phyloP scores from a whole-genome alignment of 2,797 vertebrate species.

The Capromys pilorides region DNA sequence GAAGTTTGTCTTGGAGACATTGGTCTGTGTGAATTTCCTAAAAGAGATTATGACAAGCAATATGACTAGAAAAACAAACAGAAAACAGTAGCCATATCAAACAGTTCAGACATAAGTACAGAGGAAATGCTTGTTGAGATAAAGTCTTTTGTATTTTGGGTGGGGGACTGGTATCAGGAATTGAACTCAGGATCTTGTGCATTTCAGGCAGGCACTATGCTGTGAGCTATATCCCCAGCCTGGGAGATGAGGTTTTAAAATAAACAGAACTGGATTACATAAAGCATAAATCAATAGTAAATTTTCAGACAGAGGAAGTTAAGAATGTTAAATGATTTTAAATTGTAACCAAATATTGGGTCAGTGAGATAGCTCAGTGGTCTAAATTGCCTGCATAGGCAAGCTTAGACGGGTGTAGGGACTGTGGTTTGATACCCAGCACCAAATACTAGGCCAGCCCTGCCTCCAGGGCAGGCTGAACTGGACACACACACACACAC shows the following conservation, averaged over 20 bases:
- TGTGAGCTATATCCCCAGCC: too few relatives aligned
- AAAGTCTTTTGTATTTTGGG: too few relatives aligned
- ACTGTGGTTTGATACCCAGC: too few relatives aligned
- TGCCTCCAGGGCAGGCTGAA: too few relatives aligned
- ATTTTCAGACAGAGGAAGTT: neutral
- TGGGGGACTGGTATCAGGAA: too few relatives aligned
- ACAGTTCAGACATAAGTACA: neutral
- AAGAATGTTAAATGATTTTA: neutral
- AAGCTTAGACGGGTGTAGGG: too few relatives aligned
- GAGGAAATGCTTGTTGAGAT: neutral
- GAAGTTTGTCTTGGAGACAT: neutral
- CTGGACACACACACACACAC: too few relatives aligned
- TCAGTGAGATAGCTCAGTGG: too few relatives aligned
- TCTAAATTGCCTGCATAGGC: too few relatives aligned
- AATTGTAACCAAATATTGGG: neutral
- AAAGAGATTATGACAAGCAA: neutral
- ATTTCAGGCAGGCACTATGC: too few relatives aligned
- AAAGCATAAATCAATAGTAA: neutral
- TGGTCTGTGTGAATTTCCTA: neutral
- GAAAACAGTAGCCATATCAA: neutral
- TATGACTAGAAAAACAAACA: neutral
- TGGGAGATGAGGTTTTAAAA: neutral
- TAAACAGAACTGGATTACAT: neutral
- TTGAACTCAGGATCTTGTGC: too few relatives aligned
- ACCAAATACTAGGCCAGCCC: too few relatives aligned